These are phyloP conservation scores for Limenitis camilla DNA, from an alignment of 2,888 invertebrate species.

Conservation along the genomic window DNA sequence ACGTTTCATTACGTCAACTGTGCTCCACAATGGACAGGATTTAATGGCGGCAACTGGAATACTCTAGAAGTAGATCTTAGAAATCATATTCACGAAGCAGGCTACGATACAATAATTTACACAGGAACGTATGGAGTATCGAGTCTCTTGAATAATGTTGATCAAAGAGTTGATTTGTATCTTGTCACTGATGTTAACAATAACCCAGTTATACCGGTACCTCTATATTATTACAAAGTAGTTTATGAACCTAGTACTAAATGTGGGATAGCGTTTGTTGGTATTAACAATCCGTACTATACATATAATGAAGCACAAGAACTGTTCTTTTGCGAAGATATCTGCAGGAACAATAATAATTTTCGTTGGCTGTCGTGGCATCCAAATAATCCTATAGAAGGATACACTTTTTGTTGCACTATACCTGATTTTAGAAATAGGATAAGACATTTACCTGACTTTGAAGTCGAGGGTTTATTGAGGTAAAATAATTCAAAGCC, in stretches of 20 bases:
- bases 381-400: conserved; percentile 58
- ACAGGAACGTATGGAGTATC: conserved; percentile 77
- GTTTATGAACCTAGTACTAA: conserved; percentile 67
- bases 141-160: conserved; percentile 60
- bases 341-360: conserved; percentile 59
- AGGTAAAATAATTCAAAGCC: conserved; percentile 25
- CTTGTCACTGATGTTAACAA: conserved; percentile 51
- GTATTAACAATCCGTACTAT: conserved; percentile 77
- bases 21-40: conserved; percentile 80
- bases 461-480: conserved; percentile 58
- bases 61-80: conserved; percentile 65
- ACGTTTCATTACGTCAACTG: conserved; percentile 80
- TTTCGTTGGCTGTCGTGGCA: conserved; percentile 76
- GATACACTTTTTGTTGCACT: conserved; percentile 77
- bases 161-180: conserved; percentile 49
- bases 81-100: conserved; percentile 44
- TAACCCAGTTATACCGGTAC: conserved; percentile 60
- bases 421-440: conserved; percentile 67
- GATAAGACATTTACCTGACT: conserved; percentile 67
- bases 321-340: conserved; percentile 65
- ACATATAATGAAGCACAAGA: conserved; percentile 36
- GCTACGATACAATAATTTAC: conserved; percentile 61
- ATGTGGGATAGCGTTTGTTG: conserved; percentile 74
- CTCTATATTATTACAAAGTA: conserved; percentile 67
- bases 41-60: conserved; percentile 77